Conservation (phyloP, 2,113 vertebrate species). For the Lutjanus erythropterus region DNA sequence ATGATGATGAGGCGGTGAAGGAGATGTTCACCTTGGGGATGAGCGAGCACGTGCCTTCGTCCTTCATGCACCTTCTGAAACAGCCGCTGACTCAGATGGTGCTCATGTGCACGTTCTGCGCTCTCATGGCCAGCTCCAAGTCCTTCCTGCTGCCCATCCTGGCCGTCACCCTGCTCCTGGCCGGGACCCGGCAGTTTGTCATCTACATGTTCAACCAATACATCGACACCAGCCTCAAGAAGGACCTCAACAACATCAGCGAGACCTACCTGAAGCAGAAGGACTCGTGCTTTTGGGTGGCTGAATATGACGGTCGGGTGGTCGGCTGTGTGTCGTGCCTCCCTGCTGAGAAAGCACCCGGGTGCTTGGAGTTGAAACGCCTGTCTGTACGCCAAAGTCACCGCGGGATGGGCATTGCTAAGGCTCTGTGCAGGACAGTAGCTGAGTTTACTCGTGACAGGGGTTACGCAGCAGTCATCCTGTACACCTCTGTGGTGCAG, state of each 20-base stretch:
- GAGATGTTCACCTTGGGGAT: slow-evolving; percentile 83
- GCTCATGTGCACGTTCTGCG: slow-evolving; percentile 78
- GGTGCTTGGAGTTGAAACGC: slow-evolving; percentile 82
- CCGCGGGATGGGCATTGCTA: slow-evolving; percentile 83
- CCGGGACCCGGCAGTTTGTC: slow-evolving; percentile 74
- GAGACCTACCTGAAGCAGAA: slow-evolving; percentile 71
- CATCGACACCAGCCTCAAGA: slow-evolving; percentile 72
- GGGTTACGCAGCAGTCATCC: slow-evolving; percentile 74
- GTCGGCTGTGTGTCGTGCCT: slow-evolving; percentile 81
- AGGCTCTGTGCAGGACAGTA: slow-evolving; percentile 79
- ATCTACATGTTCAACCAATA: slow-evolving; percentile 73
- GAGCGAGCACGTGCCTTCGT: slow-evolving; percentile 83
- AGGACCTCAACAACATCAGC: slow-evolving; percentile 75
- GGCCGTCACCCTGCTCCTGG: slow-evolving; percentile 80
- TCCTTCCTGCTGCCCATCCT: slow-evolving; percentile 82
- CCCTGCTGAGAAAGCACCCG: slow-evolving; percentile 1
- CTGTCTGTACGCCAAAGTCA: slow-evolving; percentile 79
- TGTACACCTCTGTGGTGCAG: slow-evolving; percentile 84
- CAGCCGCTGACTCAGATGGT: slow-evolving; percentile 82
- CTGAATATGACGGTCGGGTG: slow-evolving; percentile 78
- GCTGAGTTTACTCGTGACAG: slow-evolving; percentile 75
- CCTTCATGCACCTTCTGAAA: slow-evolving; percentile 82
- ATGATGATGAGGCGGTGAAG: slow-evolving; percentile 77
- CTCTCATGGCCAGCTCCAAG: slow-evolving; percentile 80
- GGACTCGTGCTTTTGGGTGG: slow-evolving; percentile 87